Base-by-base conservation (phyloP, 2,888 invertebrate genomes). In the Ashinkailepas kermadecensis region DNA sequence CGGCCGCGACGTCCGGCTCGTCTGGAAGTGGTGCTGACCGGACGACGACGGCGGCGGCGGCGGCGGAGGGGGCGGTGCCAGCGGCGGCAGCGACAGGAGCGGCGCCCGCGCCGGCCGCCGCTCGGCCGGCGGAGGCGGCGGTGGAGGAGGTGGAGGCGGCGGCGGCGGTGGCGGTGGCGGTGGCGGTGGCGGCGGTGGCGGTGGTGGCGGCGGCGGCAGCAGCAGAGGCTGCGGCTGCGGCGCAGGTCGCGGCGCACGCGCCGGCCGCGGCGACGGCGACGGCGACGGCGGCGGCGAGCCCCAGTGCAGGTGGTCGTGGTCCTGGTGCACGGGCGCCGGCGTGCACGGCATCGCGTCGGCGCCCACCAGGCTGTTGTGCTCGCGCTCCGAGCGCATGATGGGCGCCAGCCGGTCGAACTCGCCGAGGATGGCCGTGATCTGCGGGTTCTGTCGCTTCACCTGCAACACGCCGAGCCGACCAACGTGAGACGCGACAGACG, bases 351-450 rank as follows among this genome's bases (percentile, higher is more conserved):
- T 78, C 18, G 56, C 78, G 78, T 58, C 57, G 57, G 78, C 78
- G n/a, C 78, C 78, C 78, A 78, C 78, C 78, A 78, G 78, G 15
- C 78, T 78, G 58, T 57, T 1, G 58, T 13, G 56, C n/a, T 39
- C 78, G 21, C 58, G 78, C 78, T 78, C 78, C 78, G 78, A 78
- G 67, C 67, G 57, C 78, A 78, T 78, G 58, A 78, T 78, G 58
- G 78, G 78, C 58, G 78, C 78, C 78, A 78, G 12, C 12, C 58
- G 57, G n/a, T 78, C 78, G 15, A 58, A 78, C 57, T 78, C 78
- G 58, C 78, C 78, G n/a, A 78, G 78, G 58, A 78, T 78, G 58
- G 57, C 58, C 57, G 78, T 78, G 78, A 78, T 78, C 78, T 58
- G 58, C 78, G 57, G 78, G 23, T 78, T 58, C 11, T 78, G 57